These are phyloP conservation scores for Oligia fasciuncula DNA, from an alignment of 2,888 invertebrate species.

Conservation along the genomic window DNA sequence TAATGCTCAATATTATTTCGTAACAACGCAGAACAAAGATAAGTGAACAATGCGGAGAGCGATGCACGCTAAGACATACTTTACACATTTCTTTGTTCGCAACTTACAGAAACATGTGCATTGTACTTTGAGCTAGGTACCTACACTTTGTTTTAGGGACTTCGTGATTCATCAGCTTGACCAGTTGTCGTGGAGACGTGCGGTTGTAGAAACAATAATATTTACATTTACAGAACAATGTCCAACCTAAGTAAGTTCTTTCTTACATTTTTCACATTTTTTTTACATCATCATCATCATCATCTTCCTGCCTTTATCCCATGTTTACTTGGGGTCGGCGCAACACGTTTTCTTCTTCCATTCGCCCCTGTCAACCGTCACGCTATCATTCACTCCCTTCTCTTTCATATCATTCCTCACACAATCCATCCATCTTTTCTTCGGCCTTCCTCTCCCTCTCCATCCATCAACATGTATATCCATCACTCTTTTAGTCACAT, in stretches of 20 bases:
- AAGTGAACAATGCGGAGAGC: constrained; percentile 67
- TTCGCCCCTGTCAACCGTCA: too few relatives aligned
- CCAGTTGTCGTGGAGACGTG: constrained; percentile 10
- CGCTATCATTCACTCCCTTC: too few relatives aligned
- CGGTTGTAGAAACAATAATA: constrained; percentile 39
- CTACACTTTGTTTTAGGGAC: constrained; percentile 64
- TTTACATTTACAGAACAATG: constrained; percentile 22
- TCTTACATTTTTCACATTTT: not conserved
- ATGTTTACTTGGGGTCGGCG: too few relatives aligned
- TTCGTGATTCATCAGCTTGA: constrained; percentile 55
- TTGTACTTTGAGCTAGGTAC: constrained; percentile 65
- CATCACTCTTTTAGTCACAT: too few relatives aligned
- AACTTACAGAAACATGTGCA: constrained; percentile 50
- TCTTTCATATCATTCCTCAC: too few relatives aligned
- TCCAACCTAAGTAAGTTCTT: not conserved
- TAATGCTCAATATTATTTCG: constrained; percentile 60
- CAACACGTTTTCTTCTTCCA: too few relatives aligned
- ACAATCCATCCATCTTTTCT: too few relatives aligned
- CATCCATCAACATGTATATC: too few relatives aligned
- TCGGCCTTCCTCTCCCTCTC: too few relatives aligned
- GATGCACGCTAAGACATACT: constrained; percentile 64
- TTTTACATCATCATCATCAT: too few relatives aligned
- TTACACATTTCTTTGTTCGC: constrained; percentile 70
- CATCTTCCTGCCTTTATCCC: too few relatives aligned
- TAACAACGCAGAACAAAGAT: constrained; percentile 69